Conservation (phyloP, 2,113 vertebrate species). For the Oncorhynchus clarkii region DNA sequence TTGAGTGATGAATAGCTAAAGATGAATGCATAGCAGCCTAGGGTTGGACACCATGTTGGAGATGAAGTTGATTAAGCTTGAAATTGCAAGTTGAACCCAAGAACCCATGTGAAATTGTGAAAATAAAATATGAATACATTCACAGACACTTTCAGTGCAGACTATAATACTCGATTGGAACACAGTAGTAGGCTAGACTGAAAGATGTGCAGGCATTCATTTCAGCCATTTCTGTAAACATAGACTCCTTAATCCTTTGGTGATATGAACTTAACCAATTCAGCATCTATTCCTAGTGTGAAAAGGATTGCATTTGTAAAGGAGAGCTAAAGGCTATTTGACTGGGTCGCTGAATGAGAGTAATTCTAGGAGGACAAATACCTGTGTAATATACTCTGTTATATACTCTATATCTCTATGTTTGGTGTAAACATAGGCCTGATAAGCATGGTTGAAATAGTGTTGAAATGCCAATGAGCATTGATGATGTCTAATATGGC, state of each 20-base stretch:
- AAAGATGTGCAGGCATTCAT: neutral
- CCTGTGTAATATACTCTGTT: no score
- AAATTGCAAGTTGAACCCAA: neutral
- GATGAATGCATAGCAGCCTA: neutral
- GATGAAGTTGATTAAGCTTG: neutral
- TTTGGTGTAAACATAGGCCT: neutral
- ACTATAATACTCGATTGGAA: neutral
- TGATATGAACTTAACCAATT: no score
- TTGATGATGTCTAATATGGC: neutral
- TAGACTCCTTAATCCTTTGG: neutral
- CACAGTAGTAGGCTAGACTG: neutral
- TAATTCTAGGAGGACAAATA: no score
- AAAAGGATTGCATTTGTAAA: no score
- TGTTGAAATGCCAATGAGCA: no score
- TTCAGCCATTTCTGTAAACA: neutral
- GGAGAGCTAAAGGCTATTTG: neutral
- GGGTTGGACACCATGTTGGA: neutral
- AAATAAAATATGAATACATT: neutral
- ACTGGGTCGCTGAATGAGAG: no score
- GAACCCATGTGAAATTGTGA: neutral
- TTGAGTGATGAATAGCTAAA: neutral
- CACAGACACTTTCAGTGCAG: neutral
- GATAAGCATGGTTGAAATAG: neutral
- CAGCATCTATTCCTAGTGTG: no score
- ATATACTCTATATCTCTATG: neutral